Conservation (phyloP, 2,888 invertebrate species). For the Neelides folsomi region DNA sequence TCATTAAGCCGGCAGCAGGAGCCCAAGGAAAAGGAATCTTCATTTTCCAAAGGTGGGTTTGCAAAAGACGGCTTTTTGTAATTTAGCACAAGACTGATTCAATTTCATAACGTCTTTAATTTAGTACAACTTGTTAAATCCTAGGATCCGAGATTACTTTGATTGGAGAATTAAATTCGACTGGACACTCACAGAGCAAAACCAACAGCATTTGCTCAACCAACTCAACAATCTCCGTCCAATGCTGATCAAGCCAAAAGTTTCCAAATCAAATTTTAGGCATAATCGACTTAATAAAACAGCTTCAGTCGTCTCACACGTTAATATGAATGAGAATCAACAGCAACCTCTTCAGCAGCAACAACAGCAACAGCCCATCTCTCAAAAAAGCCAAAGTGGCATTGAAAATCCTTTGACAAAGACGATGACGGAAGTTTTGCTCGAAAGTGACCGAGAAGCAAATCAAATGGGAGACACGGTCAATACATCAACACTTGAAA, state of each 20-base stretch:
- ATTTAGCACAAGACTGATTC: not conserved
- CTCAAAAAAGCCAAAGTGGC: not conserved
- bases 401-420: not conserved
- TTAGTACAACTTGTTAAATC: not conserved
- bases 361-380: not conserved
- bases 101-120: not conserved
- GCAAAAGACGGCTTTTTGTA: not conserved
- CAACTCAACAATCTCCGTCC: not conserved
- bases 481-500: too few species aligned
- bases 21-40: conserved; percentile 51
- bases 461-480: too few species aligned
- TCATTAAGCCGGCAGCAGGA: conserved; percentile 50
- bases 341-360: not conserved
- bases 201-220: not conserved
- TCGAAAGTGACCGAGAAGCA: not conserved
- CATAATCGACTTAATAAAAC: not conserved
- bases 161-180: conserved; percentile 22
- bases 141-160: conserved; percentile 14
- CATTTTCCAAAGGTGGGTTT: conserved; percentile 43
- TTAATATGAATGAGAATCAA: not conserved
- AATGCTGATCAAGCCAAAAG: too few species aligned
- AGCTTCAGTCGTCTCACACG: not conserved
- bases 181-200: not conserved
- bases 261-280: too few species aligned
- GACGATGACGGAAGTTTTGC: not conserved